Base-by-base conservation (phyloP, 2,888 invertebrate species). In the Pycnomerus fuliginosus region DNA sequence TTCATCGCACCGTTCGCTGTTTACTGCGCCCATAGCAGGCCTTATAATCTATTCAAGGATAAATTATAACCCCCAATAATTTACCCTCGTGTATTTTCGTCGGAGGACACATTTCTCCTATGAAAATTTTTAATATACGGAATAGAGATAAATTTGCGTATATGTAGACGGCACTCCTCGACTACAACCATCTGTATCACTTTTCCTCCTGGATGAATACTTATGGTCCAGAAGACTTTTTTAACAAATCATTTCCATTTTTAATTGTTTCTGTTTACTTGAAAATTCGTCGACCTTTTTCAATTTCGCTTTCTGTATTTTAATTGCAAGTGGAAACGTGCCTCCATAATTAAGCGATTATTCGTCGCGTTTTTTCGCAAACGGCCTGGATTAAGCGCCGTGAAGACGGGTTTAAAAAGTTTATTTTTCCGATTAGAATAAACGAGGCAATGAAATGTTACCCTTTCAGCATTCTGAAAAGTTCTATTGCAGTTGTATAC, bases 21-120 rank as follows among this genome's bases (percentile, higher is more conserved):
- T 48, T 45, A 41, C 44, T 42, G 39, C 45, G 42, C 45, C 50
- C 40, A 49, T 39, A 49, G 34, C 41, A 36, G 44, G 48, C 45
- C 51, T 50, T 52, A 58, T 63, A 61, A 61, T 61, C 56, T 59
- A 56, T 56, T 56, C 55, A 52, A 39, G 50, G 51, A 55, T 57
- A 58, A 63, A 62, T 61, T 61, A 62, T 59, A 54, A 52, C 54
- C 45, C 52, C 52, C 50, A 60, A 62, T 62, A 61, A 56, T 61
- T 57, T 53, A 52, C 44, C 45, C 45, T 56, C 61, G 60, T 62
- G 56, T 55, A 54, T 60, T 55, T 56, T 52, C 59, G 58, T 56
- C 51, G 51, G 52, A 44, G 47, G 47, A 37, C 23, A 44, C 43
- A 50, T 53, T 51, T 50, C 42, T 44, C 35, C 39, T 46, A 30